These are phyloP conservation scores for Scaptomyza parva DNA, from an alignment of 2,888 invertebrate genomes.

Conservation along the genomic window DNA sequence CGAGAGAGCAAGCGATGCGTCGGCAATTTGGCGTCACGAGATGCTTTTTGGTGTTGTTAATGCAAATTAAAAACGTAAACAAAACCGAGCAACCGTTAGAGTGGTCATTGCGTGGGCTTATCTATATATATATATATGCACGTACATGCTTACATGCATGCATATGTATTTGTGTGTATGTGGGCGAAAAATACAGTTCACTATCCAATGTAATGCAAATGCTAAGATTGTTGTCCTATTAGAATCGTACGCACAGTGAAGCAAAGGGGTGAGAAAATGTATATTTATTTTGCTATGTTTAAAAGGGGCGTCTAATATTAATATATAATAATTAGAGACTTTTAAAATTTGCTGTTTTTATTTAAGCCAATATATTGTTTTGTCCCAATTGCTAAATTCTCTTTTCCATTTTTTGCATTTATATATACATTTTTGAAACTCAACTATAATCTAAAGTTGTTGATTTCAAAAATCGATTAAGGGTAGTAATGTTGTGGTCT, in stretches of 20 bases:
- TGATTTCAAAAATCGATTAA: neutral
- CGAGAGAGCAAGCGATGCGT: too few relatives aligned
- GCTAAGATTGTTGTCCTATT: slow-evolving; percentile 26
- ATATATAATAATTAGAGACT: too few relatives aligned
- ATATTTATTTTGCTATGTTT: too few relatives aligned
- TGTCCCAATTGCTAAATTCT: too few relatives aligned
- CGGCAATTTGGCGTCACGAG: slow-evolving; percentile 59
- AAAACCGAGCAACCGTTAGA: slow-evolving; percentile 40
- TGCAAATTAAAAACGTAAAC: slow-evolving; percentile 71
- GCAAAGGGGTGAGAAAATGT: too few relatives aligned
- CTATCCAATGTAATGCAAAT: slow-evolving; percentile 25
- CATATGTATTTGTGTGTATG: neutral
- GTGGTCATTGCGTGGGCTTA: slow-evolving; percentile 27
- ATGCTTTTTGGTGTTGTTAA: slow-evolving; percentile 45
- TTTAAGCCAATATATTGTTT: too few relatives aligned
- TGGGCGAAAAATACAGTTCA: slow-evolving; percentile 24
- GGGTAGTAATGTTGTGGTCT: neutral
- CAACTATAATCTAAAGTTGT: neutral
- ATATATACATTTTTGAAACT: neutral
- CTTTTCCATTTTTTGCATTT: too few relatives aligned
- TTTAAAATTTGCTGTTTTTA: too few relatives aligned
- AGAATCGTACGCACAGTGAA: slow-evolving; percentile 28
- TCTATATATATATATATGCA: neutral
- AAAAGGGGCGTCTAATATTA: too few relatives aligned
- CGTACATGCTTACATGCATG: neutral